Evolutionary conservation across 2,888 invertebrate genomes (phyloP), one percentile per base, ranked within the genome.

Genomic region (Pollenia angustigena): DNA sequence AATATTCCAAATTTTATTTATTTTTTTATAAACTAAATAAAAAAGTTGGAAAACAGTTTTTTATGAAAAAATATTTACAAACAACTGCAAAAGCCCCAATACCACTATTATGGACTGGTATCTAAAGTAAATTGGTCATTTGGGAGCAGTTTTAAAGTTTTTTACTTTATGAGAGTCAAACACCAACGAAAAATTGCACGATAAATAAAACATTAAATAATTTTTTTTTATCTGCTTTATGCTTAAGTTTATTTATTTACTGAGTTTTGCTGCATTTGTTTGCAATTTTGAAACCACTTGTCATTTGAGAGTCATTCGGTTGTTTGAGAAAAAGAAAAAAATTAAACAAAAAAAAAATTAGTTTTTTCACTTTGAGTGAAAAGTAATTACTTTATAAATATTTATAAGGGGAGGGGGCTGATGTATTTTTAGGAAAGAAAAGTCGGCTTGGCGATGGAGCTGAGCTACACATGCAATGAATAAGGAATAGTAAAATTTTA

Each of bases 61-160:
- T 52, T 60, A 52, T 44, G 6, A 46, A 64, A 42, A 50, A 46
- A 66, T 23, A 23, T 16, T 14, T 40, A 50, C 10, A 54, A 64
- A 72, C 56, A 50, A 16, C 18, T 32, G 10, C 32, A 11, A 12
- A 75, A 46, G 68, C 75, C 32, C 44, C 46, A 58, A 32, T 46
- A 62, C 14, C 50, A 14, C 32, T 76, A n/a, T 62, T 75, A 44
- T 54, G 72, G 62, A n/a, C 52, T 85, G 50, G 50, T 81, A 84
- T 87, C 87, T 81, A 80, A 76, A 76, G 86, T 66, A 88, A 88
- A 88, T 83, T 87, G 87, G 71, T 78, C 88, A 76, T 72, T 83
- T 86, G 87, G 88, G 86, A 88, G 86, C 85, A 79, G 83, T 86
- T 83, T 69, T 86, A 80, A 86, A 75, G 62, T 82, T 66, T 69